Evolutionary conservation across 2,888 invertebrate species (phyloP), one percentile per base, ranked within the genome.

Genomic region (Ecdyonurus torrentis): DNA sequence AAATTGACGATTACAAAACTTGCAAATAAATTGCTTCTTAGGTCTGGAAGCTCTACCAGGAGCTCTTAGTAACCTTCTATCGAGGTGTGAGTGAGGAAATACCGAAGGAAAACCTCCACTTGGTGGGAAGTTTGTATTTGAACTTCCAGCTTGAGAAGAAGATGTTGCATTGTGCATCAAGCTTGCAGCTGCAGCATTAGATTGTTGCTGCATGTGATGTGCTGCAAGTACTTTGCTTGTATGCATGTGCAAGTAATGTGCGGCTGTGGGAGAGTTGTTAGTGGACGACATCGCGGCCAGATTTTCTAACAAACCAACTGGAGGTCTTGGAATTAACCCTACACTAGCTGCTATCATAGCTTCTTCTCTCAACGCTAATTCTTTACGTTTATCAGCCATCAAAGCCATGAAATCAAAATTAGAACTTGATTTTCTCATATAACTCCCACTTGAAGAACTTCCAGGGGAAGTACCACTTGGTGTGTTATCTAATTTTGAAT

Each of bases 21-120:
- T 93, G 79, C 98, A 98, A 72, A 98, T 97, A 76, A 96, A 98
- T 76, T 98, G 95, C 74, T 97, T 97, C 75, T 96, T 96, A 20
- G 95, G 94, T 67, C 96, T 80, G 10, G 91, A 89, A 0, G 88
- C 91, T 66, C 88, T 79, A 18, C 90, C 90, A 1, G 86, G 90
- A 18, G 87, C 64, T 10, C 64, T 25, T 10, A 62, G 50, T 10
- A 64, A 37, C 52, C 65, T 61, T 5, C 68, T 37, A 37, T 63
- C 65, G 24, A 66, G 59, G 50, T 59, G 53, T 23, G 62, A 64
- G 1, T 58, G 55, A 64, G 68, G 59, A 67, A 66, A 63, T 89
- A 67, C 89, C 78, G 60, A 89, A 74, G 65, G 89, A 77, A 64
- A 90, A 59, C 66, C 64, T 90, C 90, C 67, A 90, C 76, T 69